Evolutionary conservation across 1,140 invertebrate species (phyloP).

Genomic region (Amyelois transitella): DNA sequence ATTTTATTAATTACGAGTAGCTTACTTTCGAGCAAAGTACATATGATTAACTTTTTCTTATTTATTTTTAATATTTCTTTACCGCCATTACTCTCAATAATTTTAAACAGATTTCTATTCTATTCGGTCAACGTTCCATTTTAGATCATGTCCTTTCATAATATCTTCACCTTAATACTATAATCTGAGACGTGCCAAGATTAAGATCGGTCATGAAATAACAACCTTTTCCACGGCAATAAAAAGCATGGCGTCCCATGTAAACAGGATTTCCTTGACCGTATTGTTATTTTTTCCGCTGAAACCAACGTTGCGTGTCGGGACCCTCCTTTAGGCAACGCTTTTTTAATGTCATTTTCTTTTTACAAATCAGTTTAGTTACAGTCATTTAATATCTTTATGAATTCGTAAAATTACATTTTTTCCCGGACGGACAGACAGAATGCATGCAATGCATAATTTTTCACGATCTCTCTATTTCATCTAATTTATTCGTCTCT

Average conservation of each 20-base stretch:
- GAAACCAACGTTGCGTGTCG: not conserved
- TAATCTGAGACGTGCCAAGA: not conserved
- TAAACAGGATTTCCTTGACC: conserved; percentile 7
- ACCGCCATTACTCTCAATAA: not conserved
- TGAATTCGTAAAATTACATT: too few species aligned
- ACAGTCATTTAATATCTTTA: not conserved
- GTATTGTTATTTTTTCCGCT: not conserved
- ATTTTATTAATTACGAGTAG: too few species aligned
- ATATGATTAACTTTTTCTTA: too few species aligned
- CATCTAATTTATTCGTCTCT: too few species aligned
- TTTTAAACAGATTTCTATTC: not conserved
- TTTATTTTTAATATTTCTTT: too few species aligned
- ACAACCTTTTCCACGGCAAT: not conserved
- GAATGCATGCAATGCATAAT: too few species aligned
- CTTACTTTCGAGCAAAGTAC: too few species aligned
- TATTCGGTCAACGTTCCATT: not conserved
- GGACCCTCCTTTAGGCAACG: not conserved
- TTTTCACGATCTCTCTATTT: too few species aligned
- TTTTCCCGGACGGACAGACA: too few species aligned
- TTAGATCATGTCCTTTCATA: not conserved
- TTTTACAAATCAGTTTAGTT: not conserved
- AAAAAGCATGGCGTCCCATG: conserved; percentile 5
- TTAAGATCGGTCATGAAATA: not conserved
- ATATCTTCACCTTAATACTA: not conserved
- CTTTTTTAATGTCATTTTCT: conserved; percentile 6